Conservation (phyloP, 2,797 vertebrate species). For the Cyclopterus lumpus region DNA sequence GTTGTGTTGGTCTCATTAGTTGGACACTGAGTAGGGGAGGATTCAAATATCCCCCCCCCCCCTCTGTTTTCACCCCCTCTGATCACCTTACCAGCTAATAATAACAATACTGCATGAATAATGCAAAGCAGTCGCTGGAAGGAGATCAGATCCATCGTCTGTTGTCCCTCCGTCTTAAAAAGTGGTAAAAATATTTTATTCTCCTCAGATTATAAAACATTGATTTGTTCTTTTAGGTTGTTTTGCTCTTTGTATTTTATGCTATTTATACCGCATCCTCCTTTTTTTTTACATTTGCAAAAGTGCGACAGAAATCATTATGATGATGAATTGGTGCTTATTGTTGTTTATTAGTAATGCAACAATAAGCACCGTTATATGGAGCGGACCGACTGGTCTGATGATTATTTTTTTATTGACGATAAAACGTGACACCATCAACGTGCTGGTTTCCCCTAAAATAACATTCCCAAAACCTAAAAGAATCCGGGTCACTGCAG, state of each 20-base stretch:
- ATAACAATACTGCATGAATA: conserved; percentile 18
- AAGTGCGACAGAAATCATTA: neutral
- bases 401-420: neutral
- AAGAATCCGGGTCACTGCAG: neutral
- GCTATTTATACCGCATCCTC: neutral
- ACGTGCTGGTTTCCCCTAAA: neutral
- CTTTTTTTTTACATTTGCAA: neutral
- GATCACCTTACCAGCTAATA: conserved; percentile 56
- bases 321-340: neutral
- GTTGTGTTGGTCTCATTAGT: conserved; percentile 18
- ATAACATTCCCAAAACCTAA: neutral
- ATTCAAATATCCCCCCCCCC: no score
- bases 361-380: neutral
- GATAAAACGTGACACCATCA: neutral
- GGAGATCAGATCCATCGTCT: neutral
- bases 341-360: neutral
- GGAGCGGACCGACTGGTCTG: neutral
- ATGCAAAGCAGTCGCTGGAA: conserved; percentile 22
- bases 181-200: neutral
- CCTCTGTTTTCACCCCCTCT: conserved; percentile 61
- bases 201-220: neutral
- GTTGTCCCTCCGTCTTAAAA: neutral
- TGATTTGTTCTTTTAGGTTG: neutral
- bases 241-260: neutral
- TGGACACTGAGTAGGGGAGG: no score